Conservation (phyloP, 2,113 vertebrate genomes). For the Rattus norvegicus region DNA sequence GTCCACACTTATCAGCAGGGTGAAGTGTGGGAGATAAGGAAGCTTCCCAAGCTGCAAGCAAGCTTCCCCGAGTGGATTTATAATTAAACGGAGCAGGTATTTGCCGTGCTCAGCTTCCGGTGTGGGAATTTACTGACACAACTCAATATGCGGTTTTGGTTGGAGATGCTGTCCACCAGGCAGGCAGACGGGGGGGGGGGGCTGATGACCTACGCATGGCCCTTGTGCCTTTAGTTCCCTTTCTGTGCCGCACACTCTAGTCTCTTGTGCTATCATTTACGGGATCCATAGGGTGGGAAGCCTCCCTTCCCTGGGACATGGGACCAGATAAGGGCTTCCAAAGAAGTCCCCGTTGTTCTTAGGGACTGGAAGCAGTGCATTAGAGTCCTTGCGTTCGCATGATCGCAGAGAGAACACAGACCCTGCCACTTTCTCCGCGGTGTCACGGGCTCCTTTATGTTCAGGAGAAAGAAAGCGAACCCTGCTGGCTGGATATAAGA, state of each 20-base stretch:
- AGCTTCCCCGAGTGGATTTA: background rate
- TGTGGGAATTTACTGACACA: background rate
- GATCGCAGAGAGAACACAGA: background rate
- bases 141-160: background rate
- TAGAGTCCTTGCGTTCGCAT: background rate
- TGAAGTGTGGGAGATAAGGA: background rate
- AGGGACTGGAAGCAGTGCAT: background rate
- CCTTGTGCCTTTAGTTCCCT: background rate
- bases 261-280: background rate
- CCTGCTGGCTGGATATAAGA: background rate
- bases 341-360: background rate
- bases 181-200: background rate
- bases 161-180: background rate
- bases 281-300: background rate
- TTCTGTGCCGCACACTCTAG: rapidly evolving
- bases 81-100: background rate
- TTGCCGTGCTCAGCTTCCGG: background rate
- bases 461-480: background rate
- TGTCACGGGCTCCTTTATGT: background rate
- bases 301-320: background rate
- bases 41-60: background rate
- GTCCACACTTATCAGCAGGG: rapidly evolving
- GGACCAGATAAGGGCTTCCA: background rate
- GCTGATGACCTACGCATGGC: background rate
- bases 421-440: background rate